phyloP scores from a whole-genome alignment of 2,797 vertebrate species.

The Leptoclinus maculatus region DNA sequence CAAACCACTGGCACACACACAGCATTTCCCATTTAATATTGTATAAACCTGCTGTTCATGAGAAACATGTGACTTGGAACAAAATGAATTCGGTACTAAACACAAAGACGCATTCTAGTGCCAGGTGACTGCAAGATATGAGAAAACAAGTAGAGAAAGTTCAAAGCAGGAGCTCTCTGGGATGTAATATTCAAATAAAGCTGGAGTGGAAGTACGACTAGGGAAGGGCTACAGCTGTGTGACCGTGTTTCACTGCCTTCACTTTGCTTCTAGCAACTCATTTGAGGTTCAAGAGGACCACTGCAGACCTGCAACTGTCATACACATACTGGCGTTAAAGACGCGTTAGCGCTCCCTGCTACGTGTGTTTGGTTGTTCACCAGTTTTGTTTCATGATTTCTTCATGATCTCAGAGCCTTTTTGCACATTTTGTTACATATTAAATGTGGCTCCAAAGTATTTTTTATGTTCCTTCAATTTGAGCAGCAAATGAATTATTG shows the following conservation, averaged over 20 bases:
- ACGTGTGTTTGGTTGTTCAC: neutral
- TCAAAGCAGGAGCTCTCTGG: slow-evolving; percentile 43
- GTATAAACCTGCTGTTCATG: slow-evolving; percentile 51
- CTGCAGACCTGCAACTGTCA: slow-evolving; percentile 12
- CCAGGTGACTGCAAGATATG: slow-evolving; percentile 42
- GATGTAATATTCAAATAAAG: slow-evolving; percentile 55
- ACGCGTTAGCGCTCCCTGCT: neutral
- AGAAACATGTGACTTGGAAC: slow-evolving; percentile 28
- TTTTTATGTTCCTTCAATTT: slow-evolving; percentile 33
- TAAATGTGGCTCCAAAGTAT: slow-evolving; percentile 4
- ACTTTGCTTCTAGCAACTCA: slow-evolving; percentile 36
- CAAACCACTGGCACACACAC: slow-evolving; percentile 15
- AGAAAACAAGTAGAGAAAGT: slow-evolving; percentile 45
- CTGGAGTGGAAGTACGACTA: slow-evolving; percentile 30
- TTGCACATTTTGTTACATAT: slow-evolving; percentile 4
- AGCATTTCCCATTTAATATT: slow-evolving; percentile 49
- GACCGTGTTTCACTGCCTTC: slow-evolving; percentile 31
- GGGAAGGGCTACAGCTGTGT: slow-evolving; percentile 52
- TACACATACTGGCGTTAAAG: neutral
- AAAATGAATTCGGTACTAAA: slow-evolving; percentile 48
- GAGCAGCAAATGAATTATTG: slow-evolving; percentile 43
- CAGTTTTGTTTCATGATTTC: neutral
- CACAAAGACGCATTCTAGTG: slow-evolving; percentile 39
- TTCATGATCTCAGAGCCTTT: neutral
- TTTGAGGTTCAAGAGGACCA: slow-evolving; percentile 36